Percentiles rank a stretch among this genome's conserved stretches.
Conservation (phyloP, 2,797 vertebrate genomes). For the Benthosema pterotum region DNA sequence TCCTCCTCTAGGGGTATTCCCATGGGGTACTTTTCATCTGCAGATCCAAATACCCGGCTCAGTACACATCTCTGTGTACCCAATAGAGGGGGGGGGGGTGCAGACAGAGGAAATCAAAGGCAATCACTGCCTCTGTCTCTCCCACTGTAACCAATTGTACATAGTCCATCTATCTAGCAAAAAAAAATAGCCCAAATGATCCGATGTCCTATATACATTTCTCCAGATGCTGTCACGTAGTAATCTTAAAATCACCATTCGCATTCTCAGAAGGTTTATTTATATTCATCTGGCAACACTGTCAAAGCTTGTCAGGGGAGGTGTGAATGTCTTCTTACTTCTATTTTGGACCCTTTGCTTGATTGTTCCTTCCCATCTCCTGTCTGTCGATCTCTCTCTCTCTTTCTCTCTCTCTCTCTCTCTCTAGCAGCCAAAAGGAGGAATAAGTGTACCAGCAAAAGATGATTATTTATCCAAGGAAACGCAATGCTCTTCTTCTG, state of each 20-base stretch:
- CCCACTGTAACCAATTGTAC: background rate
- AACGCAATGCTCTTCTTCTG: slow-evolving; percentile 37
- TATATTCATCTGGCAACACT: slow-evolving; percentile 45
- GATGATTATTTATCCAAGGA: slow-evolving; percentile 62
- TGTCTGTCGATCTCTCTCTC: slow-evolving; percentile 65
- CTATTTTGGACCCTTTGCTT: slow-evolving; percentile 56
- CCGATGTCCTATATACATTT: no score
- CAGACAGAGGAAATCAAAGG: slow-evolving; percentile 29
- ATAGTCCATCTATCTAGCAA: no score
- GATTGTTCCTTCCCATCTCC: slow-evolving; percentile 60
- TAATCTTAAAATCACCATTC: slow-evolving; percentile 38
- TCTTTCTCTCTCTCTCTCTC: slow-evolving; percentile 44
- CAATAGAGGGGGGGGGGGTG: background rate
- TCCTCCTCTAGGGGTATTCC: slow-evolving; percentile 35
- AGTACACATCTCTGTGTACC: slow-evolving; percentile 20
- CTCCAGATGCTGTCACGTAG: slow-evolving; percentile 1
- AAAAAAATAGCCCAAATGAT: no score
- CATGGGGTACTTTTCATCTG: slow-evolving; percentile 43
- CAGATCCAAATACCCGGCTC: slow-evolving; percentile 32
- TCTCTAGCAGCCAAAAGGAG: slow-evolving; percentile 45
- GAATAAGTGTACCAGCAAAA: slow-evolving; percentile 43
- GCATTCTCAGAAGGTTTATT: slow-evolving; percentile 41
- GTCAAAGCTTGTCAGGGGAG: slow-evolving; percentile 38
- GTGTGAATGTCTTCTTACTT: slow-evolving; percentile 49
- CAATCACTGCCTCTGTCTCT: slow-evolving; percentile 13